Base-by-base conservation (phyloP, 2,888 invertebrate species). In the Lasioglossum lativentre region DNA sequence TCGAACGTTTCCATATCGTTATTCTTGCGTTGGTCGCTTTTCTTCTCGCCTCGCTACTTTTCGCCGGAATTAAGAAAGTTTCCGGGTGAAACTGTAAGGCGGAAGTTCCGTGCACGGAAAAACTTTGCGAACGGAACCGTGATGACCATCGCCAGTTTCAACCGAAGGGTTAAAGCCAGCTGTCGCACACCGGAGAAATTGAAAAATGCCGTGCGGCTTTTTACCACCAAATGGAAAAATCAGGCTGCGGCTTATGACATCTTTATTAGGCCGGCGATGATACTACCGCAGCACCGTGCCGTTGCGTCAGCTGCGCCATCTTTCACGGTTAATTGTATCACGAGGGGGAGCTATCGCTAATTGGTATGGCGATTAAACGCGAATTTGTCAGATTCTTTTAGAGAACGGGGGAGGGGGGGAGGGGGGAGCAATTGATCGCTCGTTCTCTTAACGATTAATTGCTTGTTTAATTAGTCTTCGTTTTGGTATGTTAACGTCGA, bases 21-120 rank as follows among this genome's bases (percentile, higher is more conserved):
- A 83, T 89, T 87, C 87, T 82, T 79, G 78, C 63, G 70, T 78
- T 70, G 47, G 30, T 56, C 68, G 76, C 77, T 82, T 82, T 72
- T 76, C 80, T 73, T 72, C 74, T 71, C 19, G 75, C 59, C 45
- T 42, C 63, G 42, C 19, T n/a, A 42, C 75, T 78, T 82, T 74
- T 63, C 85, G 72, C 66, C 70, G 81, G 87, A 89, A 90, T 90
- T 88, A 86, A 76, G 84, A 90, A 90, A 90, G 87, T 90, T 89
- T 83, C 70, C 63, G 56, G 78, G 85, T 76, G 83, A 82, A 88
- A 87, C 83, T 87, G 77, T 59, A 66, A 76, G 75, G 19, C 74
- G 79, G 74, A 78, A 87, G 80, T 86, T 80, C 70, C 76, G 71
- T 23, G 23, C 34, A 27, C 66, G 84, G 78, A 78, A 78, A 82